These are phyloP conservation scores for Megastigmus dorsalis DNA, from an alignment of 2,888 invertebrate genomes.

Conservation along the genomic window DNA sequence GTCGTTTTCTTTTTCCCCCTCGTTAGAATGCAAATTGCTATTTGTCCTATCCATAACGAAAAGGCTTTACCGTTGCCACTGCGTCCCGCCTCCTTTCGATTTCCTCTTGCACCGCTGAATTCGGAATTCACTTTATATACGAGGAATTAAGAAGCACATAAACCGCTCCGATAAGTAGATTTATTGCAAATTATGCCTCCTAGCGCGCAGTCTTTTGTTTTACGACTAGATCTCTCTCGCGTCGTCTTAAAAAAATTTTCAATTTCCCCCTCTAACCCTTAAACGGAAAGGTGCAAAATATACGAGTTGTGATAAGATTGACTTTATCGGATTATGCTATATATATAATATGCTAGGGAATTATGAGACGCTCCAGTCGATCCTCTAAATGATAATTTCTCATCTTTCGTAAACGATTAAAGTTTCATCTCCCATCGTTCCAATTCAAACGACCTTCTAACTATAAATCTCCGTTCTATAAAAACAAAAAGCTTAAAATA, in stretches of 20 bases:
- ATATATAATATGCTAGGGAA: too few relatives aligned
- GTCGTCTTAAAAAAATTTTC: conserved; percentile 3
- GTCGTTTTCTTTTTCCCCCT: conserved; percentile 9
- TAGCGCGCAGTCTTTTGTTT: not conserved
- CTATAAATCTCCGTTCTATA: too few relatives aligned
- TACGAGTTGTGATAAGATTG: not conserved
- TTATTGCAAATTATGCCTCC: conserved; percentile 20
- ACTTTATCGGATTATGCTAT: too few relatives aligned
- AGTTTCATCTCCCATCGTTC: too few relatives aligned
- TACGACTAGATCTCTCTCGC: not conserved
- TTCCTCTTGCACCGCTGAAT: not conserved
- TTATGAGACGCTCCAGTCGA: too few relatives aligned
- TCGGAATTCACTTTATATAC: conserved; percentile 4
- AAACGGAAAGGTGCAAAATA: not conserved
- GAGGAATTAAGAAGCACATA: conserved; percentile 1
- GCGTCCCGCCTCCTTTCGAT: not conserved
- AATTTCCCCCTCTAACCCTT: not conserved
- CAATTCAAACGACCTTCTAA: too few relatives aligned
- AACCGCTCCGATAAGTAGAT: not conserved
- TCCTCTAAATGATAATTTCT: too few relatives aligned
- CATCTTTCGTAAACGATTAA: too few relatives aligned
- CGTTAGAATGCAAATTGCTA: conserved; percentile 45
- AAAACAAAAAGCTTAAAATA: too few relatives aligned
- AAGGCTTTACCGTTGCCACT: too few relatives aligned
- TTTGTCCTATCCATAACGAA: conserved; percentile 26